phyloP scores from a whole-genome alignment of 2,113 vertebrate genomes.

The Lampris megalopsis region DNA sequence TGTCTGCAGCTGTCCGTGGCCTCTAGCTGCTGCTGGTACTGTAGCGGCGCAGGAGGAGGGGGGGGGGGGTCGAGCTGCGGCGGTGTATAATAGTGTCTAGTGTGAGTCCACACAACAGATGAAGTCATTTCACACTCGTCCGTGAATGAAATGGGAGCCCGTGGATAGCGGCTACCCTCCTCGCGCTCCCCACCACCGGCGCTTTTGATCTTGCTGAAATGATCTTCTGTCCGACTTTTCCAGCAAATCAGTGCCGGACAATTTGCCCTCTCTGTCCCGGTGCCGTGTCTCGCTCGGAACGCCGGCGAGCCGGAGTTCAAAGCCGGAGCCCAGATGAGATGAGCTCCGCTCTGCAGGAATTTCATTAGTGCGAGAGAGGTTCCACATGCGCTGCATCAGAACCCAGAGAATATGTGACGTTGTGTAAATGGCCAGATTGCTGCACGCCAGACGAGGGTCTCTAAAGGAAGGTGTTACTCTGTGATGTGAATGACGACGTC shows the following conservation, averaged over 20 bases:
- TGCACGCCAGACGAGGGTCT: neutral
- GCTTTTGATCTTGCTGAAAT: slow-evolving; percentile 81
- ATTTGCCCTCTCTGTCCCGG: slow-evolving; percentile 74
- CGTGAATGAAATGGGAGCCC: slow-evolving; percentile 76
- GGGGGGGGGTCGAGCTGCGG: slow-evolving; percentile 59
- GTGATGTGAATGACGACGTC: no score
- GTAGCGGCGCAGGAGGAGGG: neutral
- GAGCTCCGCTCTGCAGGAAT: slow-evolving; percentile 67
- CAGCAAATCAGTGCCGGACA: slow-evolving; percentile 78
- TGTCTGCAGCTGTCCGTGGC: slow-evolving; percentile 29
- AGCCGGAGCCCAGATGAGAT: slow-evolving; percentile 74
- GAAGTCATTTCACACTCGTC: slow-evolving; percentile 81
- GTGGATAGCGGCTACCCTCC: slow-evolving; percentile 71
- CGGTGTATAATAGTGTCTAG: slow-evolving; percentile 71
- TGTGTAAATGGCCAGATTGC: slow-evolving; percentile 32
- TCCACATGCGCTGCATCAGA: slow-evolving; percentile 63
- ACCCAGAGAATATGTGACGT: slow-evolving; percentile 50
- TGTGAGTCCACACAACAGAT: slow-evolving; percentile 73
- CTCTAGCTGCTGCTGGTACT: slow-evolving; percentile 29
- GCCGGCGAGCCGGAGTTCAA: slow-evolving; percentile 73
- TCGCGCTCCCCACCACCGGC: slow-evolving; percentile 58
- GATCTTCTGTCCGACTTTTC: slow-evolving; percentile 77
- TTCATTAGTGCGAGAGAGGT: slow-evolving; percentile 63
- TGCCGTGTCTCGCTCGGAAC: slow-evolving; percentile 67
- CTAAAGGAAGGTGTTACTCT: no score